Evolutionary conservation across 2,888 invertebrate species (phyloP), one percentile per base, ranked within the genome.

Genomic region (Drosophila melanosoma): DNA sequence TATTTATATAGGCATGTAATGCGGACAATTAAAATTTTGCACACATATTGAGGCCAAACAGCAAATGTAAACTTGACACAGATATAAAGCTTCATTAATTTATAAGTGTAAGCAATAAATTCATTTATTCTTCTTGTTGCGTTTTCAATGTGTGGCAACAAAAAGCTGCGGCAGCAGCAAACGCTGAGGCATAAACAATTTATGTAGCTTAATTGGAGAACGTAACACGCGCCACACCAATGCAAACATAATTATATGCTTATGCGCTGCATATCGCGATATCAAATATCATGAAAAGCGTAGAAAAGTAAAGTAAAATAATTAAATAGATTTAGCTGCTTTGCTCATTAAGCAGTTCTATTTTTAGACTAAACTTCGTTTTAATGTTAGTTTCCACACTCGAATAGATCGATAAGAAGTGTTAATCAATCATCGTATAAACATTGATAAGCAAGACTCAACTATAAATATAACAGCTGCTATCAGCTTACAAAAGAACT

Each of bases 41-140:
- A 87, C 45, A 45, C 23, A 23, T 45, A 45, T 87, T 69, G 83
- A 53, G 87, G 83, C 61, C 87, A 65, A 10, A 51, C 54, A 63
- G 38, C 70, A 56, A 81, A 35, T 79, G 80, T 75, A 88, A 88
- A 85, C 84, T 85, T 85, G 84, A 85, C 84, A 85, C 82, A 86
- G 56, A 79, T 75, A 75, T 61, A 51, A 70, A 62, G 74, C 69
- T 71, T 66, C 70, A 86, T 86, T 81, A 81, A 86, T 83, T 81
- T 73, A 68, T 59, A 33, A 72, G 69, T 85, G 70, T 83, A 79
- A 83, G 87, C 83, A 86, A 75, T 86, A 86, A 38, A 45, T 23
- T 45, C 7, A 23, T 23, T 45, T 29, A 29, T 38, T 38, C n/a
- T 20, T 45, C 15, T 20, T 45, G 45, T 45, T 45, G 45, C 20